Evolutionary conservation across 2,113 vertebrate species (phyloP).

Genomic region (Grammomys surdaster): DNA sequence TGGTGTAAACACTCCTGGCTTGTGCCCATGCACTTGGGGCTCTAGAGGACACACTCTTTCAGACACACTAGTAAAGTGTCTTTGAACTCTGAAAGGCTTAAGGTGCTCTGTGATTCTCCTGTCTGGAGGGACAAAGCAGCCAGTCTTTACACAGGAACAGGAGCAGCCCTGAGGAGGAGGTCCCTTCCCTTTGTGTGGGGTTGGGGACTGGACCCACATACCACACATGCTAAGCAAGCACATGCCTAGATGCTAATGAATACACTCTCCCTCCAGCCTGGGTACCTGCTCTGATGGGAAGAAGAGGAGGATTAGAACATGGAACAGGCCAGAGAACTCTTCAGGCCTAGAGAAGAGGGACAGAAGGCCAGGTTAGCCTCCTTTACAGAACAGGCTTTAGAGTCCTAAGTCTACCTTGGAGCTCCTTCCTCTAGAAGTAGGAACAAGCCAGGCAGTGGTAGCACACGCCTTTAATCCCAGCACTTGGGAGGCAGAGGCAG

Average conservation of each 20-base stretch:
- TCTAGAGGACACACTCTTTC: background rate
- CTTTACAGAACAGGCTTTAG: constrained; percentile 13
- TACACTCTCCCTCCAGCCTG: background rate
- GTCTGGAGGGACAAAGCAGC: background rate
- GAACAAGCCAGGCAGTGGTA: background rate
- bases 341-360: background rate
- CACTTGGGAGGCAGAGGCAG: no score
- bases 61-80: background rate
- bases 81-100: background rate
- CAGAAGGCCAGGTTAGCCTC: background rate
- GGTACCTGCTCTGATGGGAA: background rate
- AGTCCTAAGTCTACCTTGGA: background rate
- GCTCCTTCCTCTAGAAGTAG: constrained; percentile 32
- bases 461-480: no score
- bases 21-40: background rate
- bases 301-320: background rate
- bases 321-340: background rate
- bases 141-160: background rate
- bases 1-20: background rate
- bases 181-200: background rate
- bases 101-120: background rate
- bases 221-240: background rate
- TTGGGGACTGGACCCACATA: background rate
- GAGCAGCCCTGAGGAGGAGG: background rate
- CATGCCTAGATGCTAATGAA: background rate